Conservation (phyloP, 2,888 invertebrate species). For the Nephrocerus scutellatus region DNA sequence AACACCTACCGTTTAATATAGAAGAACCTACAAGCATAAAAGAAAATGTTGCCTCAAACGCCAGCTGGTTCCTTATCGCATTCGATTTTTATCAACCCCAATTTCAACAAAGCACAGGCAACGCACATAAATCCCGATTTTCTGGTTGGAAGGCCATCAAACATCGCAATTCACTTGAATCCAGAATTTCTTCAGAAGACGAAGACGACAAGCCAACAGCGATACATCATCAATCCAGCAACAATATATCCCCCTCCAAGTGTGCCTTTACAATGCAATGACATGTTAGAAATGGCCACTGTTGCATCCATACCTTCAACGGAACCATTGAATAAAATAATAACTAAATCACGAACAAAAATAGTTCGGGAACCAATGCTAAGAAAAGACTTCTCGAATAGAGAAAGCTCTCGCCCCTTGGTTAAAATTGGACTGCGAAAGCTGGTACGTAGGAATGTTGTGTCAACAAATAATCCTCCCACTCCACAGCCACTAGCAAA, state of each 20-base stretch:
- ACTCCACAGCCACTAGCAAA: slow-evolving; percentile 5
- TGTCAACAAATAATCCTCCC: slow-evolving; percentile 2
- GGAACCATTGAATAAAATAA: slow-evolving; percentile 33
- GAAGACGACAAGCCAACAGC: slow-evolving; percentile 43
- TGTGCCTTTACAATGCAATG: not conserved
- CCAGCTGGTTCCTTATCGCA: slow-evolving; percentile 28
- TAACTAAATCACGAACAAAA: slow-evolving; percentile 41
- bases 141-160: slow-evolving; percentile 18
- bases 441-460: slow-evolving; percentile 30
- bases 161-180: slow-evolving; percentile 46
- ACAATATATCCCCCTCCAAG: slow-evolving; percentile 10
- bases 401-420: slow-evolving; percentile 23
- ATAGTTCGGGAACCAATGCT: slow-evolving; percentile 37
- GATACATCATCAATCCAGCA: slow-evolving; percentile 42
- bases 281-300: not conserved
- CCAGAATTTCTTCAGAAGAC: slow-evolving; percentile 38
- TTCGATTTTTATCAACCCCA: slow-evolving; percentile 44
- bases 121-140: slow-evolving; percentile 33
- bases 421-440: slow-evolving; percentile 40
- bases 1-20: not conserved
- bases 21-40: not conserved
- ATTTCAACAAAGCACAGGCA: slow-evolving; percentile 30
- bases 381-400: not conserved
- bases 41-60: slow-evolving; percentile 45
- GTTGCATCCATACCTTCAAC: slow-evolving; percentile 1